phyloP scores from a whole-genome alignment of 2,113 vertebrate species.

The Gymnocephalus cernua region DNA sequence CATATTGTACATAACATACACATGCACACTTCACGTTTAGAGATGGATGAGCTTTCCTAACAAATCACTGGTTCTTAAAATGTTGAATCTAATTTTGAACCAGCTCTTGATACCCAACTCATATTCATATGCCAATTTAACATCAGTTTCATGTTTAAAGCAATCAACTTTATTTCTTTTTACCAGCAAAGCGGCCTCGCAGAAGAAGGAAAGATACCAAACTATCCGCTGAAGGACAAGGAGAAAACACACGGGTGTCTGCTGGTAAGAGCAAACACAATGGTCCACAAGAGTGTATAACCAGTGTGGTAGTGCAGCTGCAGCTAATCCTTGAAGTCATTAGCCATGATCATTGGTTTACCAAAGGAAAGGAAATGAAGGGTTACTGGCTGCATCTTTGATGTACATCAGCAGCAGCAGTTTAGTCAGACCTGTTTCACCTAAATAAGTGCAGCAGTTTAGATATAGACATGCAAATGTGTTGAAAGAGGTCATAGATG shows the following conservation, averaged over 20 bases:
- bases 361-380: background rate
- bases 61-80: background rate
- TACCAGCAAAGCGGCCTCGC: slow-evolving; percentile 56
- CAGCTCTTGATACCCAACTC: background rate
- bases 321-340: background rate
- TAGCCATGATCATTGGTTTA: background rate
- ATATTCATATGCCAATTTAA: background rate
- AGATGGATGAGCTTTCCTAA: background rate
- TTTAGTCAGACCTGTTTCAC: background rate
- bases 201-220: slow-evolving; percentile 54
- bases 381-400: background rate
- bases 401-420: background rate
- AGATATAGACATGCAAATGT: too few relatives aligned
- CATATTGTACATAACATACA: background rate
- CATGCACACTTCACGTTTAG: background rate
- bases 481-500: background rate
- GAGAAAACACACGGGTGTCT: slow-evolving; percentile 21
- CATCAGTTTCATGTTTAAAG: background rate
- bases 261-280: slow-evolving; percentile 47
- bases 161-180: background rate
- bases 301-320: too few relatives aligned
- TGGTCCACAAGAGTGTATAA: background rate
- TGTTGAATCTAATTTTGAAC: background rate
- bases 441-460: background rate
- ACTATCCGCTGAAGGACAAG: slow-evolving; percentile 43